phyloP scores from a whole-genome alignment of 2,797 vertebrate genomes.

The Rhinichthys osculus region DNA sequence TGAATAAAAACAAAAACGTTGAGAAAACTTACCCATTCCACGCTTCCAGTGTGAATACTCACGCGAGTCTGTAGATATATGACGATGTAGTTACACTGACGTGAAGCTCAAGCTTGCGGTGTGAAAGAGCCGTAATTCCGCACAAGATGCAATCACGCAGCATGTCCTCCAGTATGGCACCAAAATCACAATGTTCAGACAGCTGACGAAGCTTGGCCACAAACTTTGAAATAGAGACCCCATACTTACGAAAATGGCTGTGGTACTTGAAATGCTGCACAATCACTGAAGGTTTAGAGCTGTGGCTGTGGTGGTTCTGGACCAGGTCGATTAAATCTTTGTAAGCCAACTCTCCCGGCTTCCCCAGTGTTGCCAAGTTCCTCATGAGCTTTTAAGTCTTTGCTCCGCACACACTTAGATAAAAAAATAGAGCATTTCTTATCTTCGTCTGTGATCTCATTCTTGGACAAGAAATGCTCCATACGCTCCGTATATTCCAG shows the following conservation, averaged over 20 bases:
- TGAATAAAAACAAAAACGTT: too few relatives aligned
- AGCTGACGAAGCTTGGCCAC: not conserved
- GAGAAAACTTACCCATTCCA: too few relatives aligned
- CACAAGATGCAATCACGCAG: not conserved
- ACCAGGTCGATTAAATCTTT: slow-evolving; percentile 26
- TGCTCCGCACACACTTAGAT: slow-evolving; percentile 30
- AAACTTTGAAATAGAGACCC: not conserved
- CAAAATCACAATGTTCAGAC: slow-evolving; percentile 47
- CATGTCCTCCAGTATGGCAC: slow-evolving; percentile 38
- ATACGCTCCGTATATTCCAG: slow-evolving; percentile 34
- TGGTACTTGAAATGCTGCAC: slow-evolving; percentile 1
- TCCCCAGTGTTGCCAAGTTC: slow-evolving; percentile 31
- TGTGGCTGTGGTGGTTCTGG: slow-evolving; percentile 41
- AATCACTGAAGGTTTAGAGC: slow-evolving; percentile 29
- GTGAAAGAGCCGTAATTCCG: not conserved
- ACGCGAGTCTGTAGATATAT: too few relatives aligned
- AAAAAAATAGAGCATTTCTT: slow-evolving; percentile 32
- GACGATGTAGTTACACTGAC: too few relatives aligned
- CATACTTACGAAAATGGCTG: not conserved
- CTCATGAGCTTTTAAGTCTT: slow-evolving; percentile 56
- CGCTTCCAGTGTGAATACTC: too few relatives aligned
- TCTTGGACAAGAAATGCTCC: slow-evolving; percentile 29
- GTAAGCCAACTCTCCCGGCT: slow-evolving; percentile 15
- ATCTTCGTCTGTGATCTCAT: slow-evolving; percentile 19
- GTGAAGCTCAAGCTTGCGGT: too few relatives aligned